Evolutionary conservation across 1,140 invertebrate species (phyloP).

Genomic region (Carposina sasakii): DNA sequence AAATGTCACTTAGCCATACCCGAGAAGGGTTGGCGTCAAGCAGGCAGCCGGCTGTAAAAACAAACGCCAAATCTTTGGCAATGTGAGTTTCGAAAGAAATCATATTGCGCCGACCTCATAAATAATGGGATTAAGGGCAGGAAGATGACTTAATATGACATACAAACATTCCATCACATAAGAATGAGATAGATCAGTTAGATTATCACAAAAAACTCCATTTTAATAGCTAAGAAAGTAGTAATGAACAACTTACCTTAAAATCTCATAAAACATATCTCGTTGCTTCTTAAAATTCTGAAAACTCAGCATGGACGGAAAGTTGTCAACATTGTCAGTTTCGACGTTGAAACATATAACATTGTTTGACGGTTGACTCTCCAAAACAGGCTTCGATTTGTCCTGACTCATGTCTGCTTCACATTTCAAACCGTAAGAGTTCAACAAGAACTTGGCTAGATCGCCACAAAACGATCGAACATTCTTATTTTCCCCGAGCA

Average conservation of each 20-base stretch:
- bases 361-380: conserved; percentile 33
- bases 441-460: conserved; percentile 57
- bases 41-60: too few relatives aligned
- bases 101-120: too few relatives aligned
- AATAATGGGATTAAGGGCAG: too few relatives aligned
- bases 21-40: too few relatives aligned
- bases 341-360: conserved; percentile 74
- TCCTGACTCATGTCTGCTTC: conserved; percentile 42
- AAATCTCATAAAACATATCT: conserved; percentile 85
- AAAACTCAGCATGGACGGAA: conserved; percentile 82
- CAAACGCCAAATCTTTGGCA: too few relatives aligned
- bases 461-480: conserved; percentile 51
- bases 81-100: too few relatives aligned
- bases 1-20: too few relatives aligned
- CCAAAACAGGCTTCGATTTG: conserved; percentile 24
- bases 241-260: conserved; percentile 56
- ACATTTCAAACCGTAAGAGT: conserved; percentile 51
- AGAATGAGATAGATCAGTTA: too few relatives aligned
- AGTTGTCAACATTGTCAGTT: conserved; percentile 88
- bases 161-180: too few relatives aligned
- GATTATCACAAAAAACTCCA: too few relatives aligned
- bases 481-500: conserved; percentile 58
- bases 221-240: conserved; percentile 12
- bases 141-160: too few relatives aligned
- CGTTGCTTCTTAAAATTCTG: conserved; percentile 87